Base-by-base conservation (phyloP, 2,888 invertebrate species). In the Lymantria monacha region DNA sequence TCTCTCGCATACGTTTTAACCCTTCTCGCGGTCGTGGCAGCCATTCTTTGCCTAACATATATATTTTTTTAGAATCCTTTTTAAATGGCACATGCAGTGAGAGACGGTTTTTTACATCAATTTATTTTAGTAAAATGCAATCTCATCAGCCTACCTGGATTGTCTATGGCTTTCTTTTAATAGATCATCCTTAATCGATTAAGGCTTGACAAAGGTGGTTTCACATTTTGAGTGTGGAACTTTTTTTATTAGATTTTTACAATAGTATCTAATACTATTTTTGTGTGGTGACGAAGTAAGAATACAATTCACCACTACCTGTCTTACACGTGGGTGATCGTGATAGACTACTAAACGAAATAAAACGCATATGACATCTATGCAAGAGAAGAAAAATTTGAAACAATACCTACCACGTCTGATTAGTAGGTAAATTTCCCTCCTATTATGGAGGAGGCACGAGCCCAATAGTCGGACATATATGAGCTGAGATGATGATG, bases 1-100 rank as follows among this genome's bases (percentile, higher is more conserved):
- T 71, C 71, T 73, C 76, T 78, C 72, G 78, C 80, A 84, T 80
- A 77, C 78, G 78, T 79, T 79, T 81, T 78, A 90, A 91, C 91
- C 91, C 91, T 91, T 89, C 83, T 75, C 83, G 78, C 70, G 78
- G 77, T 82, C 81, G 78, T 73, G 71, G 75, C 83, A 83, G 72
- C 85, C 81, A 82, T 88, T 88, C 87, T 87, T 86, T 84, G 84
- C 85, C 84, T 78, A 79, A 80, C 69, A 77, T 83, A 80, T 69
- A 61, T 68, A 83, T 88, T 90, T 90, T 87, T 87, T 82, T 82
- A 63, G 66, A 66, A 71, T 71, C 77, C 83, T 84, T 90, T 87
- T 87, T 87, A 90, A 91, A 91, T 91, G 89, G 91, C 91, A 89
- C 88, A 90, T 90, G 88, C 84, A 88, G 84, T 83, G 83, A 85